phyloP scores from a whole-genome alignment of 2,797 vertebrate genomes.

The Delichon dasypus region DNA sequence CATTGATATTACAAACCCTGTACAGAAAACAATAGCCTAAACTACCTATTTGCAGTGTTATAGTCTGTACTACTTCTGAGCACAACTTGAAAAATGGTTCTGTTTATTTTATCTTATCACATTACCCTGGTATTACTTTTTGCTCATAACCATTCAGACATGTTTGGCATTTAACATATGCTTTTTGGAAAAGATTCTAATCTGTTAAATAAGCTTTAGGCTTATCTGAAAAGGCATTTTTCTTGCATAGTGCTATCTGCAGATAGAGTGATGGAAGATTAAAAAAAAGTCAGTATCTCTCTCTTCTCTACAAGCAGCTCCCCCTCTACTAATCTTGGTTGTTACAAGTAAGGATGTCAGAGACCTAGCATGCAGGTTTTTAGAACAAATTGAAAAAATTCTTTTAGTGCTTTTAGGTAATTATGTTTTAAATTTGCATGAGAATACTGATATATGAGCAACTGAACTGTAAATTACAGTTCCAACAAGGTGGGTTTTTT shows the following conservation, averaged over 20 bases:
- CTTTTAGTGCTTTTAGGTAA: background rate
- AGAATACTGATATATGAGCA: background rate
- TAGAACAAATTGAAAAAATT: background rate
- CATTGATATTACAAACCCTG: background rate
- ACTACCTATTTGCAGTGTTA: background rate
- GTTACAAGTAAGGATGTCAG: background rate
- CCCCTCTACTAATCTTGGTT: background rate
- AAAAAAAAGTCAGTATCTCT: background rate
- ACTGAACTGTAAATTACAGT: background rate
- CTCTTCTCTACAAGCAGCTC: background rate
- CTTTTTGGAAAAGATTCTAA: conserved; percentile 51
- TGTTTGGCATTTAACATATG: conserved; percentile 60
- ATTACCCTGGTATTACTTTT: conserved; percentile 48
- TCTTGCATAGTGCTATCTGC: conserved; percentile 42
- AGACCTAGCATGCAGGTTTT: background rate
- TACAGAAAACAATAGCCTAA: background rate
- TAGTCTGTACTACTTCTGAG: background rate
- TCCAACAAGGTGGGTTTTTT: background rate
- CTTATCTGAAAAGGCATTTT: conserved; percentile 59
- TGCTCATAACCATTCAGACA: conserved; percentile 33
- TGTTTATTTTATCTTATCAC: conserved; percentile 59
- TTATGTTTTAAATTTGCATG: background rate
- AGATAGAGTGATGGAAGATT: conserved; percentile 46
- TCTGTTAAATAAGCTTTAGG: conserved; percentile 69
- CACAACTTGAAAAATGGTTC: conserved; percentile 40